These are phyloP conservation scores for Octonoba sinensis DNA, from an alignment of 2,888 invertebrate genomes.

Conservation along the genomic window DNA sequence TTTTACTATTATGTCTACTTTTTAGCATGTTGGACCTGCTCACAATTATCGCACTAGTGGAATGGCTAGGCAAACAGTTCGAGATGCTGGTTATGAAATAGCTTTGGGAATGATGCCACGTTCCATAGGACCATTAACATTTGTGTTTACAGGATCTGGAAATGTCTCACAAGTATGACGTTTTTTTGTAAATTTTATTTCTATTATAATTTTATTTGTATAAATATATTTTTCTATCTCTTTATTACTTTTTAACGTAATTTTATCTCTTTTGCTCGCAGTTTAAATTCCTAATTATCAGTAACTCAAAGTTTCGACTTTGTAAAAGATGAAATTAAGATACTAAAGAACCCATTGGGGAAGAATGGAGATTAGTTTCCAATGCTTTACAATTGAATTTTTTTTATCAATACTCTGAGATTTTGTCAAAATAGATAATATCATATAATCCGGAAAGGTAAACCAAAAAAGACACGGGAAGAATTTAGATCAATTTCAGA, in stretches of 20 bases:
- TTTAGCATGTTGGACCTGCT: slow-evolving; percentile 93
- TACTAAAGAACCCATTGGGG: no score
- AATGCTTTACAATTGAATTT: no score
- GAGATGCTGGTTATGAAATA: slow-evolving; percentile 99
- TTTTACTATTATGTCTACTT: slow-evolving; percentile 36
- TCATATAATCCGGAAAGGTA: no score
- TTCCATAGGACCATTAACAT: slow-evolving; percentile 95
- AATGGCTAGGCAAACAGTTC: slow-evolving; percentile 96
- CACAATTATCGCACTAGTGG: slow-evolving; percentile 98
- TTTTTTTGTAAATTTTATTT: not conserved
- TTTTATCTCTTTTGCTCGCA: not conserved
- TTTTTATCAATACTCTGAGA: no score
- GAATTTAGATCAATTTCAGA: no score
- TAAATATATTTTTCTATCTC: not conserved
- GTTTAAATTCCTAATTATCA: slow-evolving; percentile 8
- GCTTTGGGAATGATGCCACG: slow-evolving; percentile 95
- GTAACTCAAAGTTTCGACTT: no score
- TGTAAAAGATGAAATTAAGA: no score
- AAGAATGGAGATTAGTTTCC: no score
- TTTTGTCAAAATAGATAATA: no score
- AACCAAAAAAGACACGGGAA: no score
- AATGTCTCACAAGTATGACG: slow-evolving; percentile 86
- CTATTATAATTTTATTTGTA: not conserved
- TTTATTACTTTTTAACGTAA: no score
- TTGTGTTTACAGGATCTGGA: slow-evolving; percentile 97